Evolutionary conservation across 2,888 invertebrate genomes (phyloP).

Genomic region (Platypus cylindrus): DNA sequence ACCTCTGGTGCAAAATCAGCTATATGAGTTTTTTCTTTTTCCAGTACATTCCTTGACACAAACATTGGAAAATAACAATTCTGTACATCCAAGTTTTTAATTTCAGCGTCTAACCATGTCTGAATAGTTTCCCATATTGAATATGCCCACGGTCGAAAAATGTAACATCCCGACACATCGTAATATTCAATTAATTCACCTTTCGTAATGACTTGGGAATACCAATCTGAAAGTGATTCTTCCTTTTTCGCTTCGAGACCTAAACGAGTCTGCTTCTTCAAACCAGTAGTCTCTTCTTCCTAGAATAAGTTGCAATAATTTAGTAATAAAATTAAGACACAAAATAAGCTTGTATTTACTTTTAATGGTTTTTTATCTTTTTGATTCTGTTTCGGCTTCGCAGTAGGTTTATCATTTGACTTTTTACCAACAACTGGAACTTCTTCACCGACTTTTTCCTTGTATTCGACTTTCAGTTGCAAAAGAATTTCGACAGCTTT

Average conservation of each 20-base stretch:
- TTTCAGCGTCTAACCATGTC: slow-evolving; percentile 72
- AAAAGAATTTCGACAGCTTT: slow-evolving; percentile 39
- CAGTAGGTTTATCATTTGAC: slow-evolving; percentile 16
- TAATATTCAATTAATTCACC: slow-evolving; percentile 99
- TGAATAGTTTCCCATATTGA: slow-evolving; percentile 90
- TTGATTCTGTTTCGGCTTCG: slow-evolving; percentile 29
- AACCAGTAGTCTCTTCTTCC: slow-evolving; percentile 37
- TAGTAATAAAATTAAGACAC: too few relatives aligned
- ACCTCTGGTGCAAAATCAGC: slow-evolving; percentile 97
- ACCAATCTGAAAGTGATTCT: slow-evolving; percentile 94
- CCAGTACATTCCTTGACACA: slow-evolving; percentile 78
- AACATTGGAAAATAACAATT: slow-evolving; percentile 99
- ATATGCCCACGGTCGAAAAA: slow-evolving; percentile 94
- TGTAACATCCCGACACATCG: slow-evolving; percentile 98
- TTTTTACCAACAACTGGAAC: slow-evolving; percentile 35
- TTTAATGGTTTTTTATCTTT: slow-evolving; percentile 26
- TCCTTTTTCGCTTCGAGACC: slow-evolving; percentile 90
- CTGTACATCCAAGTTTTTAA: slow-evolving; percentile 84
- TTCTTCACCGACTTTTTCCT: slow-evolving; percentile 39
- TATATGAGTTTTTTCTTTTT: slow-evolving; percentile 93
- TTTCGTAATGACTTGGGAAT: slow-evolving; percentile 84
- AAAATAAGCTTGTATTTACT: slow-evolving; percentile 11
- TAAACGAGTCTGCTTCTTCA: slow-evolving; percentile 84
- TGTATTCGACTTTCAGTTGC: slow-evolving; percentile 50
- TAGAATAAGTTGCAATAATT: slow-evolving; percentile 16